phyloP scores from a whole-genome alignment of 2,888 invertebrate species.

The Leistus spinibarbis region DNA sequence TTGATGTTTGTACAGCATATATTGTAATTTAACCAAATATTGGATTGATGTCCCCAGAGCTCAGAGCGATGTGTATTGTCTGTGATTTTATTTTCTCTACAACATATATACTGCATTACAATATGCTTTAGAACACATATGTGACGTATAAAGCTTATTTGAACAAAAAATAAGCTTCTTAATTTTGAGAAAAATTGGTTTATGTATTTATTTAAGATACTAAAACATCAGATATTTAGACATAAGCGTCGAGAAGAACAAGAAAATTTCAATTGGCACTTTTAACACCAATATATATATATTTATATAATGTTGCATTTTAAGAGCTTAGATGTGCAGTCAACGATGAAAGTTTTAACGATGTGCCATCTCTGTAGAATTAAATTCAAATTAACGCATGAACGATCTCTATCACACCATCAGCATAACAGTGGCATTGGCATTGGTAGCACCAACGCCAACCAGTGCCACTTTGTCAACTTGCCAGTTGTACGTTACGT shows the following conservation, averaged over 20 bases:
- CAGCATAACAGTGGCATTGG: too few relatives aligned
- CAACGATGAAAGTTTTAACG: not conserved
- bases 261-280: too few relatives aligned
- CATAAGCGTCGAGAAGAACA: too few relatives aligned
- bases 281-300: too few relatives aligned
- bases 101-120: too few relatives aligned
- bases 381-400: conserved; percentile 12
- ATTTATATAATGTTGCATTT: too few relatives aligned
- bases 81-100: not conserved
- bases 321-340: not conserved
- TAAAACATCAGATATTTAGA: too few relatives aligned
- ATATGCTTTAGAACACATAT: too few relatives aligned
- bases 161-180: too few relatives aligned
- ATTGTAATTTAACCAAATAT: not conserved
- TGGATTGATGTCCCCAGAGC: not conserved
- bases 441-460: not conserved
- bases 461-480: not conserved
- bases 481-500: not conserved
- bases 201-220: too few relatives aligned
- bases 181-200: too few relatives aligned
- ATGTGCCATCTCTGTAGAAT: conserved; percentile 1
- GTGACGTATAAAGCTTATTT: too few relatives aligned
- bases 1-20: not conserved
- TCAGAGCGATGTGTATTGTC: not conserved
- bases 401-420: not conserved